Percentiles rank a stretch among this genome's conserved stretches.
Evolutionary conservation across 2,113 vertebrate species (phyloP).

Genomic region (Pithys albifrons): DNA sequence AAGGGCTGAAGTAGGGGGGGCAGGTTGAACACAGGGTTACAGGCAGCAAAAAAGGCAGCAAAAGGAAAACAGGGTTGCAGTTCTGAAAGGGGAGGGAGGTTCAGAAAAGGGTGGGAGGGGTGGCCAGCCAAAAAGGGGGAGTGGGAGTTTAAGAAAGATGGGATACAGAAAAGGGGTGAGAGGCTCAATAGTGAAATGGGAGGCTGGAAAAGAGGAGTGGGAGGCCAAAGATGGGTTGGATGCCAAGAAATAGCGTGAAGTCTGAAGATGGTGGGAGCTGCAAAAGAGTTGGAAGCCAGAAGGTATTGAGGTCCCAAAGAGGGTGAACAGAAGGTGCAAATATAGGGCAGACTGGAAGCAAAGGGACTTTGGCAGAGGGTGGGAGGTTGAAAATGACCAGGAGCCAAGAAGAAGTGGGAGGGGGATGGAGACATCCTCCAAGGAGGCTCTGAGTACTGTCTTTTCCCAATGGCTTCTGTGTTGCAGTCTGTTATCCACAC

Average conservation of each 20-base stretch:
- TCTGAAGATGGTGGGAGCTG: background rate
- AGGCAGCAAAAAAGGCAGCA: background rate
- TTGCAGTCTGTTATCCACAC: fast-evolving
- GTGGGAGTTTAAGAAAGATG: background rate
- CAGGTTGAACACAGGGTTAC: background rate
- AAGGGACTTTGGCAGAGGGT: background rate
- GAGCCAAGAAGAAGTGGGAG: background rate
- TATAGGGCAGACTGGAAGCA: background rate
- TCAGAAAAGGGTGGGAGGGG: background rate
- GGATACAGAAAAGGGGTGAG: background rate
- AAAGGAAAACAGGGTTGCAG: background rate
- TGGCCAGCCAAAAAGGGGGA: background rate
- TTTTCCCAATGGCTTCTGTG: background rate
- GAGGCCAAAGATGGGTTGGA: background rate
- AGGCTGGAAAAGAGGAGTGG: background rate
- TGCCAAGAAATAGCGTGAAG: background rate
- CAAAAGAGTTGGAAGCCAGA: background rate
- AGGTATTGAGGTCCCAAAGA: background rate
- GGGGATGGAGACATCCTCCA: background rate
- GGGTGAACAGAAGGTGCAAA: background rate
- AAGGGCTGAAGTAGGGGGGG: background rate
- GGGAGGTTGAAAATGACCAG: background rate
- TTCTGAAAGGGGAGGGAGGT: background rate
- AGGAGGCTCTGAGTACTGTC: background rate
- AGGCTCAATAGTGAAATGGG: background rate